Percentiles rank a stretch among this genome's conserved stretches.
These are phyloP conservation scores for Philonicus albiceps DNA, from an alignment of 2,888 invertebrate species.

Conservation along the genomic window DNA sequence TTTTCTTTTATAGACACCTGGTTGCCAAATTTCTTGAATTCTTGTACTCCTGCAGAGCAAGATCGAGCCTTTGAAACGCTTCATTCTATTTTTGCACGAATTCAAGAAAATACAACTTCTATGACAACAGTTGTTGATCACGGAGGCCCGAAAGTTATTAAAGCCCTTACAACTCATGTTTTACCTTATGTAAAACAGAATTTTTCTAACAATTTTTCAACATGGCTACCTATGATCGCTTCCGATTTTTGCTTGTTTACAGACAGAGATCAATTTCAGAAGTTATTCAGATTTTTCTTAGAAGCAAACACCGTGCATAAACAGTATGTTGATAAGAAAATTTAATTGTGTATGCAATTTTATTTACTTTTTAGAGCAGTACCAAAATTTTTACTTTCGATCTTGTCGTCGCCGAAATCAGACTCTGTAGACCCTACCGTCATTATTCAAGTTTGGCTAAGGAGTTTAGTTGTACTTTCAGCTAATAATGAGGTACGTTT, in stretches of 20 bases:
- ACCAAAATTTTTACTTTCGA: constrained; percentile 54
- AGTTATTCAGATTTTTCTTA: constrained; percentile 55
- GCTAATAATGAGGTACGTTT: constrained; percentile 55
- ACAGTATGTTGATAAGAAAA: constrained; percentile 49
- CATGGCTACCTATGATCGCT: constrained; percentile 57
- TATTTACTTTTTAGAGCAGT: constrained; percentile 49
- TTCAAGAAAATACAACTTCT: constrained; percentile 45
- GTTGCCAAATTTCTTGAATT: constrained; percentile 58
- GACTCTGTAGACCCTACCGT: constrained; percentile 51
- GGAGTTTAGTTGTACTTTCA: constrained; percentile 58
- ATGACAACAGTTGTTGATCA: background rate
- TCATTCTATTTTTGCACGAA: constrained; percentile 55
- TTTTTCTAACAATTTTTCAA: constrained; percentile 55
- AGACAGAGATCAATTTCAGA: constrained; percentile 53
- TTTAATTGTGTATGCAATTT: background rate
- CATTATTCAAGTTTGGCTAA: constrained; percentile 60
- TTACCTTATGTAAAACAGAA: constrained; percentile 58
- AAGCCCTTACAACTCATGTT: constrained; percentile 57
- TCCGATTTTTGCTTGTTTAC: constrained; percentile 57
- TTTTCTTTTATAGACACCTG: constrained; percentile 54
- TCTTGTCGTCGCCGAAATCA: constrained; percentile 52
- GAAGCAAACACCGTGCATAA: constrained; percentile 55
- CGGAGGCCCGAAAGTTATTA: constrained; percentile 48
- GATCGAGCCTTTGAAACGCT: constrained; percentile 59
- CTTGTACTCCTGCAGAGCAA: constrained; percentile 57